Evolutionary conservation across 2,113 vertebrate species (phyloP), one percentile per base, ranked within the genome.

Genomic region (Xiphophorus maculatus): DNA sequence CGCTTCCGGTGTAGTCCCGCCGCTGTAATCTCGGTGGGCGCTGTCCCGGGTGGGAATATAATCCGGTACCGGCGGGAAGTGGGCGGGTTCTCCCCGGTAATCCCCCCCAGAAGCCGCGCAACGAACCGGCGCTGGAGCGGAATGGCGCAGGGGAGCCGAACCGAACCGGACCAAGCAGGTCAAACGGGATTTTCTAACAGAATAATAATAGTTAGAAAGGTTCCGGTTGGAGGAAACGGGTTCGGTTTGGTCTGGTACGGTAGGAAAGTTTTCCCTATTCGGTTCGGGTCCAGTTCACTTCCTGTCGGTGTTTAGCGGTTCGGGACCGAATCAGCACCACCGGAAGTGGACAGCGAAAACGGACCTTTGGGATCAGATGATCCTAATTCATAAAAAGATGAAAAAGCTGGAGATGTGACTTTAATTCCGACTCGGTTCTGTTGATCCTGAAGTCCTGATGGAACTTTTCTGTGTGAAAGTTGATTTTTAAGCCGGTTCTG

Each of bases 271-370:
- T 19, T 17, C 17, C 44, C 44, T 17, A 5, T 48, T 48, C 44
- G 44, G 17, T 48, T 48, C 44, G 17, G 44, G 44, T 5, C 44
- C 44, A 48, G 4, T 48, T 17, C 44, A 17, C 1, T 17, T 48
- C 44, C 44, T 48, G 44, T 19, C 44, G 44, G 17, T 77, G 40
- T 27, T 77, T 32, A 82, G 76, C 37, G 30, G 30, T 37, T 37
- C 35, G 35, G 35, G 10, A 11, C n/a, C 25, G 76, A 30, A 87
- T 94, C 93, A 93, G 93, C 88, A 94, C 94, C 84, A 74, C 35
- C 29, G 68, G 42, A 69, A 80, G 1, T 8, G 93, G 85, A 94
- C 91, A 94, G 93, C 93, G 4, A 15, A 14, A 87, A 81, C 87
- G 28, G 19, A 25, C 1, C 54, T 15, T 9, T 44, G 2, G 35